A percentile compares a stretch with the other conserved stretches of the same genome.
Evolutionary conservation across 2,113 vertebrate genomes (phyloP).

Genomic region (Anoura caudifer): DNA sequence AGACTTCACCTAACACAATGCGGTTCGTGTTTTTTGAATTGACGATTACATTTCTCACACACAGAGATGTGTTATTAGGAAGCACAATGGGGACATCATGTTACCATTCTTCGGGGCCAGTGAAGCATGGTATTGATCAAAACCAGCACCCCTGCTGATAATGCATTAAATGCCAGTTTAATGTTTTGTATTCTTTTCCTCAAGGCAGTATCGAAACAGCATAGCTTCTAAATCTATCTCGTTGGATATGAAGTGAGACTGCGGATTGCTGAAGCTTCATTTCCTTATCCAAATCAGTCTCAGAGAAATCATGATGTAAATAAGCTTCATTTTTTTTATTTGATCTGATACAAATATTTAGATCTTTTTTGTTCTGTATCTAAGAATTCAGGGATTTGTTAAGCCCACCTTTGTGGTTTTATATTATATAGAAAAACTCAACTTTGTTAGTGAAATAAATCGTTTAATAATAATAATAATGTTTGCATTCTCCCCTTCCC

Average conservation of each 20-base stretch:
- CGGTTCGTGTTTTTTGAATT: slow-evolving; percentile 31
- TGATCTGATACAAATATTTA: not conserved
- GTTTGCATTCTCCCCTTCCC: not conserved
- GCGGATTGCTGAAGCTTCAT: not conserved
- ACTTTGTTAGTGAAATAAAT: not conserved
- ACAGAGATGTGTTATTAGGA: not conserved
- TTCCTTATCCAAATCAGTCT: not conserved
- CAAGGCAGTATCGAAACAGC: not conserved
- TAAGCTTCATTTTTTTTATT: not conserved
- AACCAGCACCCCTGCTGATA: not conserved
- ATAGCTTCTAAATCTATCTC: not conserved
- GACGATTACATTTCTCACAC: not conserved
- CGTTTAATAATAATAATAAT: not conserved
- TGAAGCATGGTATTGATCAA: slow-evolving; percentile 28
- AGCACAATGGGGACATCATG: not conserved
- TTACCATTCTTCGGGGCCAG: slow-evolving; percentile 6
- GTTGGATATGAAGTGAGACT: not conserved
- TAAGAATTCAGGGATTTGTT: not conserved
- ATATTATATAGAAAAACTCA: not conserved
- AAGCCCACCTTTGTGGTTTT: not conserved
- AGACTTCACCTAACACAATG: not conserved
- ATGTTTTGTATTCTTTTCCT: not conserved
- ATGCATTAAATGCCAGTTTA: not conserved
- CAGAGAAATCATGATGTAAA: not conserved
- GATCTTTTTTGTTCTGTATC: not conserved